Evolutionary conservation across 2,113 vertebrate genomes (phyloP).

Genomic region (Deroptyus accipitrinus): DNA sequence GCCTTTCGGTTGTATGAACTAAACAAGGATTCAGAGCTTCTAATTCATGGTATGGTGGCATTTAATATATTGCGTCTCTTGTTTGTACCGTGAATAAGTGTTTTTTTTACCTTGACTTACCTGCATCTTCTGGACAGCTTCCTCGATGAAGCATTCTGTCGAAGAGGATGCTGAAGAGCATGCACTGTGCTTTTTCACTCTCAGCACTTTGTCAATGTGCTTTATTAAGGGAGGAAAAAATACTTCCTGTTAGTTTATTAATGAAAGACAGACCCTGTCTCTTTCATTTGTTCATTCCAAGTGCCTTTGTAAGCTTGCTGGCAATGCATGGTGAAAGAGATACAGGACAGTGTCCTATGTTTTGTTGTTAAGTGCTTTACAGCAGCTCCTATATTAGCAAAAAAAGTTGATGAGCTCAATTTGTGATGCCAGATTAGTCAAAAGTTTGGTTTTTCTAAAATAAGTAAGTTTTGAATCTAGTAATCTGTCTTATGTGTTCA

Average conservation of each 20-base stretch:
- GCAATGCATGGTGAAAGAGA: neutral
- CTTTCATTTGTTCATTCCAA: neutral
- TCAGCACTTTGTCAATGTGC: neutral
- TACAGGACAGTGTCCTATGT: neutral
- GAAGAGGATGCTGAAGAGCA: neutral
- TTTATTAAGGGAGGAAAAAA: neutral
- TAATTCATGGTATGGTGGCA: conserved; percentile 88
- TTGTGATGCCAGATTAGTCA: neutral
- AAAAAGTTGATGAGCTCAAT: neutral
- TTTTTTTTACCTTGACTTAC: neutral
- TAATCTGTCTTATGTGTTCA: neutral
- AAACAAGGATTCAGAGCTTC: conserved; percentile 98
- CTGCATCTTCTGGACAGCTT: neutral
- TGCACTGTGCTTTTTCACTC: neutral
- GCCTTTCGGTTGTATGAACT: conserved; percentile 95
- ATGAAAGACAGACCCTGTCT: neutral
- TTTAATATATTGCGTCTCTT: neutral
- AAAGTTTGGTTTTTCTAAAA: neutral
- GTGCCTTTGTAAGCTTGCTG: neutral
- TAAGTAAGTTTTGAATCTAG: neutral
- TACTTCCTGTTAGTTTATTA: neutral
- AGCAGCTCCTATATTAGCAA: neutral
- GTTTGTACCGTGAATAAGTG: neutral
- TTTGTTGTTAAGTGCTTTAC: neutral
- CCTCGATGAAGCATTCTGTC: neutral